Percentiles rank a stretch among this genome's conserved stretches.
phyloP scores from a whole-genome alignment of 2,888 invertebrate species.

The Andrena dorsata region DNA sequence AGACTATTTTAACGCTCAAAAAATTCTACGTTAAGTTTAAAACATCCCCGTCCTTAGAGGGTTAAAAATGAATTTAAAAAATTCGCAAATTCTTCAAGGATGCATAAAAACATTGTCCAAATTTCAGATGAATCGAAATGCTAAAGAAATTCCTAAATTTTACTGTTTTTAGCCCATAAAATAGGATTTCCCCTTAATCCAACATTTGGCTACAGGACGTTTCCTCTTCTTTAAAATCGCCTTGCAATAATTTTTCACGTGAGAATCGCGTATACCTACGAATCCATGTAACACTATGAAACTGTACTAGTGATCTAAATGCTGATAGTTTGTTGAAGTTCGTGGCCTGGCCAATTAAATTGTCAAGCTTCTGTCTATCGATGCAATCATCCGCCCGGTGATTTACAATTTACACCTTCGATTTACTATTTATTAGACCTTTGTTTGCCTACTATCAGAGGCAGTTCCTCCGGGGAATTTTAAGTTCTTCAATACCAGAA shows the following conservation, averaged over 20 bases:
- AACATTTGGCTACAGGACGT: neutral
- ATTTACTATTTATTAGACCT: slow-evolving; percentile 8
- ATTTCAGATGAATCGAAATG: too few species aligned
- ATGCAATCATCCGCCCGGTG: slow-evolving; percentile 23
- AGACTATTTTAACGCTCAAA: too few species aligned
- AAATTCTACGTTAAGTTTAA: too few species aligned
- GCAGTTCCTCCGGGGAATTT: too few species aligned
- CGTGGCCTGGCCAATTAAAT: slow-evolving; percentile 9
- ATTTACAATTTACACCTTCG: slow-evolving; percentile 11
- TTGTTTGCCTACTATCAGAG: neutral
- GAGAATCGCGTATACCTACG: neutral
- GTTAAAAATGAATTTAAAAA: too few species aligned
- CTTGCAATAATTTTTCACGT: neutral
- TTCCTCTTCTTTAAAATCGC: neutral
- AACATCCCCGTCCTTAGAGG: too few species aligned
- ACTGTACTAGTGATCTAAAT: neutral
- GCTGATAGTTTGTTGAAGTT: neutral
- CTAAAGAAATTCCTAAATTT: too few species aligned
- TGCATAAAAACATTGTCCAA: too few species aligned
- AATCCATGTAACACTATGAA: neutral
- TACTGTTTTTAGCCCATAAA: too few species aligned
- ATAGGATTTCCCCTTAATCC: too few species aligned
- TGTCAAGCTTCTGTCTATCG: slow-evolving; percentile 6
- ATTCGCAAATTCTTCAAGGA: too few species aligned
- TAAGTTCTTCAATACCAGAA: too few species aligned